These are phyloP conservation scores for Pentalonia nigronervosa DNA, from an alignment of 1,140 invertebrate species.

Conservation along the genomic window DNA sequence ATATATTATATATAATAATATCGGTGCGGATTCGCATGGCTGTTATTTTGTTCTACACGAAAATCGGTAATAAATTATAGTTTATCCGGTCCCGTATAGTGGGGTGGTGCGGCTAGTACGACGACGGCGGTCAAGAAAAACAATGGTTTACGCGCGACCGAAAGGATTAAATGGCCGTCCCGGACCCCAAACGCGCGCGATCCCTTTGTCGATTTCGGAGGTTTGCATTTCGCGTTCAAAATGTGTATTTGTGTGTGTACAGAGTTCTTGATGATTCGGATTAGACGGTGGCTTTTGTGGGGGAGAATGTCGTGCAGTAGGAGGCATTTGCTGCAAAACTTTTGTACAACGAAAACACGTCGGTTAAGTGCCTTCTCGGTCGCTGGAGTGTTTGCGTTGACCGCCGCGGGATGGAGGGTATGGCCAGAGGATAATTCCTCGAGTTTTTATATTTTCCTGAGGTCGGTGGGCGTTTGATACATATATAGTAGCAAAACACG, in stretches of 20 bases:
- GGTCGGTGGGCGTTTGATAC: neutral
- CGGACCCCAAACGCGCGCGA: neutral
- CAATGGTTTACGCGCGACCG: neutral
- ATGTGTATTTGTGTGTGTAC: neutral
- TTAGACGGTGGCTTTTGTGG: slow-evolving; percentile 20
- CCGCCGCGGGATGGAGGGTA: neutral
- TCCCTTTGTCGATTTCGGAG: slow-evolving; percentile 43
- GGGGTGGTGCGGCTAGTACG: neutral
- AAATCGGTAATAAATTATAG: slow-evolving; percentile 11
- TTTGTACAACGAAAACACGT: slow-evolving; percentile 2
- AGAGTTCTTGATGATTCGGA: slow-evolving; percentile 31
- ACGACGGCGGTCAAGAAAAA: slow-evolving; percentile 26
- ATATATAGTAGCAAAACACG: neutral
- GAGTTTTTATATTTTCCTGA: neutral
- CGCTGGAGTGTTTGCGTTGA: neutral
- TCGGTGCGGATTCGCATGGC: neutral
- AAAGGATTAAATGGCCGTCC: slow-evolving; percentile 10
- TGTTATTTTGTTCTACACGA: neutral
- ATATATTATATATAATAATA: neutral
- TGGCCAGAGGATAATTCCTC: neutral
- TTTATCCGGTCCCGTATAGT: neutral
- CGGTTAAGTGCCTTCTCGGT: neutral
- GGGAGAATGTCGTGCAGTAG: no score
- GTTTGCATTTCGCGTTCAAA: neutral
- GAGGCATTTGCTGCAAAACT: slow-evolving; percentile 11